phyloP scores from a whole-genome alignment of 2,888 invertebrate species.

The Andricus quercusramuli region DNA sequence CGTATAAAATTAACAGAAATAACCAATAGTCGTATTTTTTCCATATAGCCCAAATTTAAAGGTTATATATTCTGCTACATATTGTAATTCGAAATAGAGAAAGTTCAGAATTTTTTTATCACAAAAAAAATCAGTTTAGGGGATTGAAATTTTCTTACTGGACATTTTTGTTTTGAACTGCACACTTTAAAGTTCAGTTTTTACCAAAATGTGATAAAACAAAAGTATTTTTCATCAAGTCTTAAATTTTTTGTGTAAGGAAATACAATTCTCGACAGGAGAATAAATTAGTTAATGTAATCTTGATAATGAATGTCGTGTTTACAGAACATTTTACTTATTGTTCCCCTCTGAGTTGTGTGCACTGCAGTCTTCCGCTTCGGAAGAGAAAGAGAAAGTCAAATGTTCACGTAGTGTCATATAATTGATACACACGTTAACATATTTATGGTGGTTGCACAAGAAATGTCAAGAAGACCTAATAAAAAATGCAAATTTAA shows the following conservation, averaged over 20 bases:
- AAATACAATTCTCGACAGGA: not conserved
- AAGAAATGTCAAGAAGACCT: conserved; percentile 9
- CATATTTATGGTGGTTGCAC: conserved; percentile 27
- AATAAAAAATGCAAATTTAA: conserved; percentile 20
- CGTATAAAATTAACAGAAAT: no score
- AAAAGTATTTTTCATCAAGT: not conserved
- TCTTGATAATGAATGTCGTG: not conserved
- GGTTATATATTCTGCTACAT: no score
- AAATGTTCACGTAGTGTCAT: not conserved
- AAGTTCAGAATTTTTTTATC: no score
- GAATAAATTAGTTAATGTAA: not conserved
- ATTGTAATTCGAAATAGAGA: no score
- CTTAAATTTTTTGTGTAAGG: not conserved
- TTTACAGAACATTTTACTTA: conserved; percentile 18
- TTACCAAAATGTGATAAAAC: no score
- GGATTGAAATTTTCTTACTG: no score
- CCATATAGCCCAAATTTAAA: no score
- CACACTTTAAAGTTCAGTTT: no score
- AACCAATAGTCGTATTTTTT: no score
- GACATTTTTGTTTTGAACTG: no score
- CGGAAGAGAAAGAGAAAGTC: conserved; percentile 24
- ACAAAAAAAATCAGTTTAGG: no score
- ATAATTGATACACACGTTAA: conserved; percentile 23
- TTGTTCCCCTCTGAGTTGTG: not conserved
- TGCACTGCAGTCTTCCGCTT: conserved; percentile 6